These are phyloP conservation scores for Parazoanthus atlanticus DNA, from an alignment of 92 coral and sea anemone species.

Conservation along the genomic window DNA sequence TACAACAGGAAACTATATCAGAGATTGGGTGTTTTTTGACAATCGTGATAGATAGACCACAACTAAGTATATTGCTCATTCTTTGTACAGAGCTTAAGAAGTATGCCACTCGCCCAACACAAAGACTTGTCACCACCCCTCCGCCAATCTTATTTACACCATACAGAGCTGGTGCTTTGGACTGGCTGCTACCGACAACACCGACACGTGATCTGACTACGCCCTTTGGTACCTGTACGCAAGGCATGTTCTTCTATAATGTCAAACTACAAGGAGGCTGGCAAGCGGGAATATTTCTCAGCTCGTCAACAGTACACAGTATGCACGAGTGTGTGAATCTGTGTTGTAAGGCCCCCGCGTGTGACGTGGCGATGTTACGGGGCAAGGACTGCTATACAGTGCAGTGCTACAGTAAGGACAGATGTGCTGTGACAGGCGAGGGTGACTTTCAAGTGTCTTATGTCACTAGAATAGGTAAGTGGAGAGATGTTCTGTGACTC, in stretches of 20 bases:
- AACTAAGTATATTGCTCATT: neutral
- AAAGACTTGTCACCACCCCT: conserved; percentile 37
- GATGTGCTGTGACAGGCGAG: conserved; percentile 82
- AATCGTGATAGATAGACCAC: too few relatives aligned
- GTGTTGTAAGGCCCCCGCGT: conserved; percentile 80
- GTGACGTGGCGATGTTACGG: conserved; percentile 84
- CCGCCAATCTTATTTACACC: conserved; percentile 34
- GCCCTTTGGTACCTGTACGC: conserved; percentile 66
- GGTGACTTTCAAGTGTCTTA: conserved; percentile 81
- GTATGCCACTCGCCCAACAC: conserved; percentile 53
- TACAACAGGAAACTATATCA: too few relatives aligned
- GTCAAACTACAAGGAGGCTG: conserved; percentile 85
- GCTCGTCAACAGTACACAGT: conserved; percentile 45
- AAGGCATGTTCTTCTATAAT: conserved; percentile 85
- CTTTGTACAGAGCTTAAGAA: conserved; percentile 48
- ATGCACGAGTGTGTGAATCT: conserved; percentile 81
- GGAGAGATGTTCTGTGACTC: conserved; percentile 70
- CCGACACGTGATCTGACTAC: conserved; percentile 51
- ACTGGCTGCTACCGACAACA: conserved; percentile 33
- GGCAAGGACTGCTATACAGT: conserved; percentile 74
- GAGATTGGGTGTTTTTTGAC: too few relatives aligned
- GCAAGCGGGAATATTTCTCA: conserved; percentile 78
- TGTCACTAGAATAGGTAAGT: conserved; percentile 75
- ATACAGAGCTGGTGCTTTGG: conserved; percentile 52
- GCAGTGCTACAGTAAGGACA: conserved; percentile 67